Percentiles rank a stretch among this genome's conserved stretches.
Conservation (phyloP, 2,797 vertebrate species). For the Pangasius macronema region DNA sequence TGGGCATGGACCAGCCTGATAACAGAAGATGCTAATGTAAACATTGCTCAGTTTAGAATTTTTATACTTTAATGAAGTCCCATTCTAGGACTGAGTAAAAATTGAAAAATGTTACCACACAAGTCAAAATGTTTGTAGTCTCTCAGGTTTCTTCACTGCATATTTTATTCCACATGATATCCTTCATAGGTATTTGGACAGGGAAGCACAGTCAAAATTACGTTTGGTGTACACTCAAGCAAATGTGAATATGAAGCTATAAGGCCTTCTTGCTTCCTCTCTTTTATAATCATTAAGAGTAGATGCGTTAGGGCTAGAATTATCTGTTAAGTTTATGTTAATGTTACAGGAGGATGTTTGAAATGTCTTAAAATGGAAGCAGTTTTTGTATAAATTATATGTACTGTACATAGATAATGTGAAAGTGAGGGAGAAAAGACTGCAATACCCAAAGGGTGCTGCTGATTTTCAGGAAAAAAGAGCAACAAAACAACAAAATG, state of each 20-base stretch:
- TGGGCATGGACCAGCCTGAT: background rate
- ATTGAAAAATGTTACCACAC: background rate
- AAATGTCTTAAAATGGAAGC: background rate
- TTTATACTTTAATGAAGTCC: background rate
- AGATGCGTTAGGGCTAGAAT: background rate
- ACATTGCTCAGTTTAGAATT: background rate
- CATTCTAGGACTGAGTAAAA: background rate
- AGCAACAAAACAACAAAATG: background rate
- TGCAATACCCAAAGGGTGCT: background rate
- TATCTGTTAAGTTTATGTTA: background rate
- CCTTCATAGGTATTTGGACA: background rate
- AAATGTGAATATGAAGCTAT: background rate
- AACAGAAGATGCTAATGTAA: background rate
- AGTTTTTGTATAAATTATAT: background rate
- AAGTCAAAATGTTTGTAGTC: background rate
- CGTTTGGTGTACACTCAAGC: background rate
- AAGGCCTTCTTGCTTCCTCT: background rate
- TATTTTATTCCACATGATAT: background rate
- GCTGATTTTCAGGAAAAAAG: background rate
- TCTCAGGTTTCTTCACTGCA: background rate
- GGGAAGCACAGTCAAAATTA: background rate
- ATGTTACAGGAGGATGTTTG: background rate
- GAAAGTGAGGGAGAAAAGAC: background rate
- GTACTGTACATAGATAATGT: background rate
- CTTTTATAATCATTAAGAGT: background rate